phyloP scores from a whole-genome alignment of 1,140 invertebrate species.

The Tetragonula clypearis region DNA sequence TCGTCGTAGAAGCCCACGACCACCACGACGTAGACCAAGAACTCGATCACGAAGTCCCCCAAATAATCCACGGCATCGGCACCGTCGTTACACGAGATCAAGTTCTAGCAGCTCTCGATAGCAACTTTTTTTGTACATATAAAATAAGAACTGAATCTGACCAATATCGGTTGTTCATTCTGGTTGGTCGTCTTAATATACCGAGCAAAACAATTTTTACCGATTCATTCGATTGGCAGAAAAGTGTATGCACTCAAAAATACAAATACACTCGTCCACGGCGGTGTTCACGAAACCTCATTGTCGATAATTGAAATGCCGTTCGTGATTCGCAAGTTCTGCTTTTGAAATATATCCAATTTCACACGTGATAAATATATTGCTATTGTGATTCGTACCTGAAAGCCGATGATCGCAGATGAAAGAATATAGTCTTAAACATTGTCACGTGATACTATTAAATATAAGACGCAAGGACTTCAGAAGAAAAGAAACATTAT shows the following conservation, averaged over 20 bases:
- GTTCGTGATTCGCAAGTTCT: constrained; percentile 25
- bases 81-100: constrained; percentile 90
- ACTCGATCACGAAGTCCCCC: constrained; percentile 84
- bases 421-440: background rate
- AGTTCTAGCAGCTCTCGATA: constrained; percentile 91
- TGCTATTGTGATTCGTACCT: constrained; percentile 55
- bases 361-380: constrained; percentile 57
- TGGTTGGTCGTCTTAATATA: constrained; percentile 42
- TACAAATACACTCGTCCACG: constrained; percentile 24
- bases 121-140: constrained; percentile 67
- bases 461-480: constrained; percentile 36
- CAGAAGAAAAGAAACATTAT: constrained; percentile 40
- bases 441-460: constrained; percentile 28
- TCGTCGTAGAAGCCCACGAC: constrained; percentile 84
- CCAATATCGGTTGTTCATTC: constrained; percentile 27
- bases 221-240: constrained; percentile 30
- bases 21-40: constrained; percentile 84
- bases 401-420: background rate
- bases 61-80: constrained; percentile 83
- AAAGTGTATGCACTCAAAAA: constrained; percentile 42
- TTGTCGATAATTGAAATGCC: background rate
- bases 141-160: constrained; percentile 49
- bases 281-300: constrained; percentile 7
- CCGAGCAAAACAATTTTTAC: constrained; percentile 47
- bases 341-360: constrained; percentile 61